Conservation (phyloP, 2,113 vertebrate genomes). For the Otus sunia region DNA sequence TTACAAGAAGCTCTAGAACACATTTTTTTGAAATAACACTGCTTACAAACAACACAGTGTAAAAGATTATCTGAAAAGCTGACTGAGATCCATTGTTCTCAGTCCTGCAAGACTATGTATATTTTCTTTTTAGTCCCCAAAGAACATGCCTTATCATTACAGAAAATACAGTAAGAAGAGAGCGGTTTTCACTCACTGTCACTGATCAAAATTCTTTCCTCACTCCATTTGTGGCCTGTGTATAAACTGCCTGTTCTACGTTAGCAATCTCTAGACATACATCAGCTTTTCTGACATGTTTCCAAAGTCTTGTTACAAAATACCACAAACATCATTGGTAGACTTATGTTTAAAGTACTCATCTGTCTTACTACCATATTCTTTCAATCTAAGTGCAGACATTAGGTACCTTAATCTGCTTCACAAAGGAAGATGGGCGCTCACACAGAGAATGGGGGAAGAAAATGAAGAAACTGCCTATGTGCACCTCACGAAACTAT, state of each 20-base stretch:
- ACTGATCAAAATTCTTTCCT: neutral
- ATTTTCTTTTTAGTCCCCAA: neutral
- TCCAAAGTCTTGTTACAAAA: neutral
- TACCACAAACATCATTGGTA: fast-evolving
- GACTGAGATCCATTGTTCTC: neutral
- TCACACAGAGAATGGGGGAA: fast-evolving
- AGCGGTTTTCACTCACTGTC: neutral
- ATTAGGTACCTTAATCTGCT: neutral
- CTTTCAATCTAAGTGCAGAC: neutral
- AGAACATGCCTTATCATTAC: neutral
- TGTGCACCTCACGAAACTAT: neutral
- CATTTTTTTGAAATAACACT: fast-evolving
- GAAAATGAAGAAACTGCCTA: neutral
- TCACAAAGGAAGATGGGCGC: fast-evolving
- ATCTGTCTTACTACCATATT: neutral
- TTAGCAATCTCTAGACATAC: neutral
- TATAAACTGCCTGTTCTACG: neutral
- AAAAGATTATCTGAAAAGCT: neutral
- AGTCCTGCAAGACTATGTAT: neutral
- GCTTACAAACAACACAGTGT: neutral
- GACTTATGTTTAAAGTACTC: neutral
- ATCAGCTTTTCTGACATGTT: neutral
- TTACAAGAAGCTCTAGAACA: neutral
- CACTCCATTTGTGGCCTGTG: neutral
- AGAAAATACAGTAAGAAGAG: neutral